Percentiles rank a stretch among this genome's conserved stretches.
phyloP scores from a whole-genome alignment of 2,888 invertebrate genomes.

The Caenorhabditis japonica region DNA sequence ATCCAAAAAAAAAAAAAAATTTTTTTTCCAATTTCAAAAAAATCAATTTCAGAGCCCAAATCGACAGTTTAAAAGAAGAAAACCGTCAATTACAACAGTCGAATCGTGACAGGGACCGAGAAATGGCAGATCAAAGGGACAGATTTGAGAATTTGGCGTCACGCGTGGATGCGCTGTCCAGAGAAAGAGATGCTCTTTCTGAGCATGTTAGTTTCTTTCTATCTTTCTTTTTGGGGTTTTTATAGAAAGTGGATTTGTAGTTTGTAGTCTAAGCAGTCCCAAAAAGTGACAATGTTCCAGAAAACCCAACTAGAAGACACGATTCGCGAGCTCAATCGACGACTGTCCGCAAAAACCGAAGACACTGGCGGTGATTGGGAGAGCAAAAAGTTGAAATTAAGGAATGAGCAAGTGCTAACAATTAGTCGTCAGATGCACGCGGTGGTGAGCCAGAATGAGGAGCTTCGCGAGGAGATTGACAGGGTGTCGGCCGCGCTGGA shows the following conservation, averaged over 20 bases:
- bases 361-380: slow-evolving; percentile 71
- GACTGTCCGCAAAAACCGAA: slow-evolving; percentile 68
- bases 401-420: slow-evolving; percentile 74
- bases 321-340: slow-evolving; percentile 71
- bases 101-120: slow-evolving; percentile 72
- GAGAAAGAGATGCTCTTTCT: slow-evolving; percentile 66
- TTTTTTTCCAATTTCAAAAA: too few relatives aligned
- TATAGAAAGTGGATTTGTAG: too few relatives aligned
- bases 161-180: slow-evolving; percentile 62
- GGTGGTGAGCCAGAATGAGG: slow-evolving; percentile 70
- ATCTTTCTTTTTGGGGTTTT: too few relatives aligned
- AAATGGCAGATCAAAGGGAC: slow-evolving; percentile 73
- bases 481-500: slow-evolving; percentile 68
- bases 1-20: too few relatives aligned
- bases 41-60: slow-evolving; percentile 67
- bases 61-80: slow-evolving; percentile 74
- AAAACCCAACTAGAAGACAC: slow-evolving; percentile 74
- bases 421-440: slow-evolving; percentile 72
- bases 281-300: too few relatives aligned
- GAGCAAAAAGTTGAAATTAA: slow-evolving; percentile 68
- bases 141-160: slow-evolving; percentile 67
- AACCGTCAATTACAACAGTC: slow-evolving; percentile 71
- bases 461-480: slow-evolving; percentile 67
- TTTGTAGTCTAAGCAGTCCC: too few relatives aligned
- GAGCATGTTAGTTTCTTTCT: slow-evolving; percentile 63